phyloP scores from a whole-genome alignment of 2,113 vertebrate genomes.

The Acrocephalus arundinaceus region DNA sequence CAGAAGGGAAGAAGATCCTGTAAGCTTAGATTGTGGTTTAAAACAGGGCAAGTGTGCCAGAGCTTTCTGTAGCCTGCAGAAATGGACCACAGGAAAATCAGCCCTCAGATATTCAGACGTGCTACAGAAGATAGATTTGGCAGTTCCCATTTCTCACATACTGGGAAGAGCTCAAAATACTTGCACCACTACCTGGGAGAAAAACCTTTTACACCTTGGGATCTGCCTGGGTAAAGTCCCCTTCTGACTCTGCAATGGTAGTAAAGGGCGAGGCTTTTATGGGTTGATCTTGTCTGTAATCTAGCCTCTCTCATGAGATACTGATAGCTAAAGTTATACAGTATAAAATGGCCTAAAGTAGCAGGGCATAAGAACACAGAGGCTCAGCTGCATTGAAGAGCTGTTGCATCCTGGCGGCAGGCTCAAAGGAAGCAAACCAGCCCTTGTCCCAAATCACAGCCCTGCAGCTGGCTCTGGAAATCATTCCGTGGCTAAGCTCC shows the following conservation, averaged over 20 bases:
- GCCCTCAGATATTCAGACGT: fast-evolving
- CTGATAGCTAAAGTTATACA: fast-evolving
- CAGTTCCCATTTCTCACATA: not conserved
- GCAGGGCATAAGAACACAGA: fast-evolving
- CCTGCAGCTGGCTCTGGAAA: not conserved
- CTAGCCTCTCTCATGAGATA: not conserved
- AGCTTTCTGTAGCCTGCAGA: not conserved
- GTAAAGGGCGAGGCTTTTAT: not conserved
- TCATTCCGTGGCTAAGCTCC: fast-evolving
- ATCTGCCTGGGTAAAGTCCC: not conserved
- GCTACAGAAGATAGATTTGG: not conserved
- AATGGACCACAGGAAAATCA: not conserved
- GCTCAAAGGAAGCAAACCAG: not conserved
- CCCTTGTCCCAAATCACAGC: fast-evolving
- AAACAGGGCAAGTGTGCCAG: not conserved
- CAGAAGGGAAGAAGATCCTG: too few species aligned
- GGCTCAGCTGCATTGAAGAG: fast-evolving
- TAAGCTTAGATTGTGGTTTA: fast-evolving
- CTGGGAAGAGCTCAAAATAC: not conserved
- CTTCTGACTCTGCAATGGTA: too few species aligned
- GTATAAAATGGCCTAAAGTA: not conserved
- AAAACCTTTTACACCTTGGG: not conserved
- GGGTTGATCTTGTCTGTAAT: not conserved
- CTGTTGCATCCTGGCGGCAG: fast-evolving
- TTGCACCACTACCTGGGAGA: not conserved